Evolutionary conservation across 2,797 vertebrate species (phyloP), one percentile per base, ranked within the genome.

Genomic region (Emydoidea blandingii): DNA sequence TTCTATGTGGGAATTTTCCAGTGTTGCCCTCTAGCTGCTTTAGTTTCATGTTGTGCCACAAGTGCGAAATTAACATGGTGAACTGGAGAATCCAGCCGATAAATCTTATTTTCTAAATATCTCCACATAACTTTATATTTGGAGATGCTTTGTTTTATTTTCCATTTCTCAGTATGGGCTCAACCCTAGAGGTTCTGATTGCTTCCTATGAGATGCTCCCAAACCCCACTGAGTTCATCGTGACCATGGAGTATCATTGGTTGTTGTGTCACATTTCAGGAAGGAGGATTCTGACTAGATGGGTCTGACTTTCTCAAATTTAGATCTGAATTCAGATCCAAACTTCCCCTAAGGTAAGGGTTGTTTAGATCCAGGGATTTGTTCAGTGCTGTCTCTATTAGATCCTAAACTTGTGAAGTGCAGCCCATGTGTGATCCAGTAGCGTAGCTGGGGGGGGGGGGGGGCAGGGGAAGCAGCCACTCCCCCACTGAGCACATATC

Each of bases 11-110:
- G 50, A 85, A 74, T 87, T 82, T 86, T 89, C 8, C 16, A 29
- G 34, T 18, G 21, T 59, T 49, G 6, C 9, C 81, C 12, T 79
- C 8, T 0, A 0, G 5, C 31, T 65, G 27, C 50, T 54, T 85
- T 83, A 23, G 34, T 82, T 87, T 81, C 31, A 2, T 3, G 3
- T 29, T 65, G 37, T 0, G 84, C 59, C 86, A 83, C 88, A 78
- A 27, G 72, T 25, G 37, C 57, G 79, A 88, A 90, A 56, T 72
- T 1, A 85, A 81, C 82, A 68, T 79, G 37, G 82, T 44, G 56
- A 94, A 81, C 34, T 49, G 49, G 59, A 79, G 44, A 81, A 90
- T 78, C 15, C n/a, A 80, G 29, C 16, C 16, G 12, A 65, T 10
- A 78, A 0, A 49, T 68, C 41, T 56, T 27, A 10, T 86, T 92